Evolutionary conservation across 2,888 invertebrate species (phyloP).

Genomic region (Athripsodes cinereus): DNA sequence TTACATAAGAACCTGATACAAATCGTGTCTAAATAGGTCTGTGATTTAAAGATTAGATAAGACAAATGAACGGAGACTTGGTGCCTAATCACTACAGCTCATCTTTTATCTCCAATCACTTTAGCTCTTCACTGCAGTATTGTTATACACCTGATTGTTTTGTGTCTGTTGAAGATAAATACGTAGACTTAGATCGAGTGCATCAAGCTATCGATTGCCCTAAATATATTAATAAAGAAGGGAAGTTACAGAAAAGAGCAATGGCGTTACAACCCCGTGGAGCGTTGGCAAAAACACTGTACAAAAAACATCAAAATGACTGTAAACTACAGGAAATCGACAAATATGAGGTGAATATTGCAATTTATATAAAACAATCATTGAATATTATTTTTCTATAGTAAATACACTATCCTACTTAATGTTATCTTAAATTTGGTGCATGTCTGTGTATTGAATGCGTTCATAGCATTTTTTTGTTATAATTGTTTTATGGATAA

Average conservation of each 20-base stretch:
- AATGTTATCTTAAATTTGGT: too few species aligned
- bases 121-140: background rate
- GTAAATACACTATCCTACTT: too few species aligned
- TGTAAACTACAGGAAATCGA: conserved; percentile 60
- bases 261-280: conserved; percentile 52
- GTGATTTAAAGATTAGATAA: background rate
- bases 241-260: background rate
- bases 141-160: background rate
- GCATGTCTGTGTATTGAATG: too few species aligned
- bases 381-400: too few species aligned
- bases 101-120: background rate
- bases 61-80: background rate
- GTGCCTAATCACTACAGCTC: background rate
- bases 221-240: background rate
- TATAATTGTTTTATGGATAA: too few species aligned
- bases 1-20: too few species aligned
- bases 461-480: too few species aligned
- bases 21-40: too few species aligned
- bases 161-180: conserved; percentile 2
- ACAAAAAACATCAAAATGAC: conserved; percentile 67
- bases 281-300: conserved; percentile 63
- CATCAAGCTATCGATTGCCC: conserved; percentile 1
- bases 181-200: background rate
- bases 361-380: too few species aligned
- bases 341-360: conserved; percentile 57